Base-by-base conservation (phyloP, 2,888 invertebrate genomes). In the Chalcis sispes region DNA sequence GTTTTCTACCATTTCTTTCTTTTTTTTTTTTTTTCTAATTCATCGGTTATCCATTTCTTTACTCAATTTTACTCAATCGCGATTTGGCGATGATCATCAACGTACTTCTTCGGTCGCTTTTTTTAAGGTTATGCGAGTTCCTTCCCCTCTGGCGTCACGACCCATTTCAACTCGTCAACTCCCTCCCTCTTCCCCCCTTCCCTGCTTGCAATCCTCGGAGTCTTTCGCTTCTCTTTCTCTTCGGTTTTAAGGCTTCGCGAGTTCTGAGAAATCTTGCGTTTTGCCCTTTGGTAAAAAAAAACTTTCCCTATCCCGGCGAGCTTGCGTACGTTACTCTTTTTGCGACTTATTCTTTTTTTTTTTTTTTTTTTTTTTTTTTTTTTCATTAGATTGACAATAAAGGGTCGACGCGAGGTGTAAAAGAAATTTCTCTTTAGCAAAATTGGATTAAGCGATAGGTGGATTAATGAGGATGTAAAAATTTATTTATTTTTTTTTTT, bases 121-220 rank as follows among this genome's bases (percentile, higher is more conserved):
- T 86, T 86, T 87, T 87, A 87, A 87, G 86, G 84, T 87, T 87
- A 85, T 86, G 84, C 80, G 64, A 42, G 83, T 42, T 8, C 84
- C 85, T 82, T 81, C 82, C 42, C 15, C 42, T 2, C 83, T 80
- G 81, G 83, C 83, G 84, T 86, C 86, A 87, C 85, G 83, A 84
- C 81, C 85, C 85, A 85, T 86, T 87, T 82, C 84, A 82, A 40
- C 75, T 23, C 10, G 8, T 48, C 50, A 15, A 4, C 13, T n/a
- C 8, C 15, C 0, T 13, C 42, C 18, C 18, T 1, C 23, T 15
- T 20, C 59, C 10, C 59, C 4, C 25, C 18, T 0, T 25, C 29
- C 7, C 10, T 52, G 4, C 2, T 0, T 13, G n/a, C n/a, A n/a
- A 27, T 1, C n/a, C n/a, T n/a, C n/a, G n/a, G n/a, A n/a, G n/a